These are phyloP conservation scores for Cepaea hortensis DNA, from an alignment of 2,888 invertebrate species.

Conservation along the genomic window DNA sequence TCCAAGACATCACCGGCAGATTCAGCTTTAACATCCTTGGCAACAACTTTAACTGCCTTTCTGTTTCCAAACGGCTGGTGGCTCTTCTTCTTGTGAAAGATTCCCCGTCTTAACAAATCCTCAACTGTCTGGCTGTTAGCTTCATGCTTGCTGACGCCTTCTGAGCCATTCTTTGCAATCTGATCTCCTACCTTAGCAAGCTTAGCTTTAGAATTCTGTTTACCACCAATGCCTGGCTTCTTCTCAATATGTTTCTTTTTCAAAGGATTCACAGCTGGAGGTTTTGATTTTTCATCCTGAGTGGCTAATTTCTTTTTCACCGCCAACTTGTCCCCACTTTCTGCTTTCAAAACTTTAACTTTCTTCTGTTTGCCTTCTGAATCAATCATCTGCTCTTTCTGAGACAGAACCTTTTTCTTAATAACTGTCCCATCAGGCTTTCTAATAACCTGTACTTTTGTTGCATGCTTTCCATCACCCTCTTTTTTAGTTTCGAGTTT, in stretches of 20 bases:
- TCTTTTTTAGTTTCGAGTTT: neutral
- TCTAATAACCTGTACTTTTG: neutral
- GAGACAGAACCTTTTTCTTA: conserved; percentile 1
- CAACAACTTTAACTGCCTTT: neutral
- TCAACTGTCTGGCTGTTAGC: conserved; percentile 26
- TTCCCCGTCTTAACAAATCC: conserved; percentile 43
- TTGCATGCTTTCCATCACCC: neutral
- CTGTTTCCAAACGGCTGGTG: conserved; percentile 48
- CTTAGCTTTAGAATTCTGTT: neutral
- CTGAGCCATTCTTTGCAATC: too few relatives aligned
- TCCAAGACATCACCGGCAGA: neutral
- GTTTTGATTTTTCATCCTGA: neutral
- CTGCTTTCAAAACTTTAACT: neutral
- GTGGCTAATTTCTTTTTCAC: neutral
- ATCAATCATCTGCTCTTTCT: neutral
- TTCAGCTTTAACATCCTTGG: conserved; percentile 5
- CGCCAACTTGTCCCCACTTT: neutral
- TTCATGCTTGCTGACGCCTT: neutral
- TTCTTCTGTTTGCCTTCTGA: conserved; percentile 1
- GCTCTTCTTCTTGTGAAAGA: conserved; percentile 44
- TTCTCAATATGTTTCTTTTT: neutral
- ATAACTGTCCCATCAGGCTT: conserved; percentile 15
- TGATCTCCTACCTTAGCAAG: neutral
- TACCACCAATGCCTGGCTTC: neutral
- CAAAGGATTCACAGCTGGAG: neutral